Evolutionary conservation across 2,113 vertebrate species (phyloP), one percentile per base, ranked within the genome.

Genomic region (Bostrychus sinensis): DNA sequence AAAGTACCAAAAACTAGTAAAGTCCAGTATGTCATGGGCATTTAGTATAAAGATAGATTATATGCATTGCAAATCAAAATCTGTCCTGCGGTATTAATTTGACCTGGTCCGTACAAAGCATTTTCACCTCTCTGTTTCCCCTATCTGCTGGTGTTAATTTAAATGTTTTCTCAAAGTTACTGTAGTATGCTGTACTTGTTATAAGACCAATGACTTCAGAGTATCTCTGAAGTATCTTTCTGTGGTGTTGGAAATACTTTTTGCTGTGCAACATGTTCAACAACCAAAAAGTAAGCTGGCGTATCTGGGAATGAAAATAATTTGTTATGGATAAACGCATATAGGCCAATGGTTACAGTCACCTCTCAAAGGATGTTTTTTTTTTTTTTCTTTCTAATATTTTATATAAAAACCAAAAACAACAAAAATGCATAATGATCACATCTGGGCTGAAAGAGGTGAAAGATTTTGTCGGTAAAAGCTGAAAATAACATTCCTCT

Each of bases 381-480:
- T 45, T 12, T 48, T 3, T 17, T 17, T 9, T 51, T 55, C 77
- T 82, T 80, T 84, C 41, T 78, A 78, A 75, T 48, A 68, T 87
- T 81, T 86, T 55, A 60, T 80, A 84, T 70, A 77, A 84, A 83
- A 87, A 83, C 14, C 50, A 77, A 83, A 83, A 83, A 72, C 22
- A 28, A 76, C 38, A 78, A 77, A 70, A 56, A 63, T 3, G 17
- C 41, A 34, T 26, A 50, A 67, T 45, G 1, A 12, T 55, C 43
- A 20, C 17, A 22, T 64, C 39, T 8, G 23, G 30, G 64, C 30
- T 19, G 38, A 68, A 51, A 42, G 6, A 62, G 56, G 51, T 38
- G 50, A 7, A 30, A n/a, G n/a, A n/a, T 57, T 65, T 57, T 72
- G 71, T 62, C 43, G 20, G 12, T n/a, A 4, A 8, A 42, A 62